These are phyloP conservation scores for Bettongia penicillata DNA, from an alignment of 2,113 vertebrate genomes.

Conservation along the genomic window DNA sequence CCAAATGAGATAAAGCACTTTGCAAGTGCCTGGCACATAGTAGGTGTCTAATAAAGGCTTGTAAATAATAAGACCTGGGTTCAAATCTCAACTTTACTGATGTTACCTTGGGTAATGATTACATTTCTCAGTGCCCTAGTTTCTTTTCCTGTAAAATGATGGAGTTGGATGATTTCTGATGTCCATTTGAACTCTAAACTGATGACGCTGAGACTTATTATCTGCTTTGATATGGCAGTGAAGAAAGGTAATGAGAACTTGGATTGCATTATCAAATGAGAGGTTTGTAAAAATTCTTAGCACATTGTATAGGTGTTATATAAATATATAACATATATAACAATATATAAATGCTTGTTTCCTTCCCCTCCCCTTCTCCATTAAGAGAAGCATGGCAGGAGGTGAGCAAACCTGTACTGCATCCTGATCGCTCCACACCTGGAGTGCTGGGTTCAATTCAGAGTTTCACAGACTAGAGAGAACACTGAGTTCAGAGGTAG, in stretches of 20 bases:
- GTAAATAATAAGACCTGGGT: background rate
- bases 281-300: background rate
- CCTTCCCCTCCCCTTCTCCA: background rate
- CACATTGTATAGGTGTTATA: background rate
- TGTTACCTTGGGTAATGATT: background rate
- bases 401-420: background rate
- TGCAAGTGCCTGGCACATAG: background rate
- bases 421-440: background rate
- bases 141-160: background rate
- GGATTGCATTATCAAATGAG: background rate
- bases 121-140: background rate
- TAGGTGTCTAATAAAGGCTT: background rate
- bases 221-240: background rate
- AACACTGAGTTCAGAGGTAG: background rate
- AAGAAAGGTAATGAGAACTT: background rate
- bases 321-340: background rate
- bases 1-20: background rate
- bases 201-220: background rate
- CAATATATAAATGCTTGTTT: background rate
- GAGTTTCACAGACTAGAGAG: background rate
- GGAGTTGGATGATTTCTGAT: background rate
- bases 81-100: background rate
- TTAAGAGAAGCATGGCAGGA: background rate
- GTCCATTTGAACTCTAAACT: background rate
- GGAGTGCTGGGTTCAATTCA: background rate